phyloP scores from a whole-genome alignment of 1,140 invertebrate genomes.

The Diachasma alloeum region DNA sequence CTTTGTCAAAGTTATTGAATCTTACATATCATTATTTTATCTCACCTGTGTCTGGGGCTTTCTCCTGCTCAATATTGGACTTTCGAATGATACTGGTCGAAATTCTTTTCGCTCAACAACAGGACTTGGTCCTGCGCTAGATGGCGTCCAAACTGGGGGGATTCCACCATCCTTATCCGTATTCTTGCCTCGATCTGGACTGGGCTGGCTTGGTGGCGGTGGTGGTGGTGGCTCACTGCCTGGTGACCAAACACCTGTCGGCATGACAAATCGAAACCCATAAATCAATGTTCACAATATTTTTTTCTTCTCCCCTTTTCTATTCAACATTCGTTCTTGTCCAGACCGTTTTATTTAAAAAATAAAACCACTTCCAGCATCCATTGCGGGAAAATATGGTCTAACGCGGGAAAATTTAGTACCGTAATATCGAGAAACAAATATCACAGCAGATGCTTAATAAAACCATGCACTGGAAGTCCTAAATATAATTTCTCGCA shows the following conservation, averaged over 20 bases:
- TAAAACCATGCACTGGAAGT: background rate
- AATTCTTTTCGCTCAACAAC: slow-evolving; percentile 74
- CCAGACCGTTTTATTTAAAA: background rate
- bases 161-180: slow-evolving; percentile 64
- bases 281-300: slow-evolving; percentile 14
- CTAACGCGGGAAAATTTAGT: slow-evolving; percentile 6
- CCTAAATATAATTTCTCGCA: background rate
- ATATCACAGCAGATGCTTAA: slow-evolving; percentile 23
- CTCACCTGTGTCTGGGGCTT: slow-evolving; percentile 29
- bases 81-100: slow-evolving; percentile 80
- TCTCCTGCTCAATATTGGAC: slow-evolving; percentile 69
- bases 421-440: slow-evolving; percentile 25
- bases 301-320: background rate
- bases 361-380: background rate
- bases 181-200: slow-evolving; percentile 50
- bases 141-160: slow-evolving; percentile 78
- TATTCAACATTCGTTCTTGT: background rate
- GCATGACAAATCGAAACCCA: slow-evolving; percentile 32
- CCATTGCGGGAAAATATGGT: background rate
- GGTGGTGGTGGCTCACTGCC: slow-evolving; percentile 57
- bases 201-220: slow-evolving; percentile 61
- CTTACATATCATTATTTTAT: background rate
- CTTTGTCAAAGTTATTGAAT: slow-evolving; percentile 15
- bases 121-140: slow-evolving; percentile 72
- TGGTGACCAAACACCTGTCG: slow-evolving; percentile 65